Evolutionary conservation across 2,797 vertebrate genomes (phyloP).

Genomic region (Natrix natrix): DNA sequence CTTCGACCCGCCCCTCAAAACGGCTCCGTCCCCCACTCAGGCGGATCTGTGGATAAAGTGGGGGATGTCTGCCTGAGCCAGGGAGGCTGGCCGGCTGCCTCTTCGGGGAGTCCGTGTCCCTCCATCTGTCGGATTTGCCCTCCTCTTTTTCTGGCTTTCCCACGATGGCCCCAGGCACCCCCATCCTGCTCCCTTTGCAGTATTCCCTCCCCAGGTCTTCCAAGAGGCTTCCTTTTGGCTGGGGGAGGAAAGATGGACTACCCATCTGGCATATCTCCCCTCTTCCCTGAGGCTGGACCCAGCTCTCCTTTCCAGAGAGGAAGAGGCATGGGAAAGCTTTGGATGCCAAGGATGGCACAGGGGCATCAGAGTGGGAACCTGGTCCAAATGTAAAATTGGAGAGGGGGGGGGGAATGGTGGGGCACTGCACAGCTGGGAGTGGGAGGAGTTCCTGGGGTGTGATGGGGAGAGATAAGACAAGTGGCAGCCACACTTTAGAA

Average conservation of each 20-base stretch:
- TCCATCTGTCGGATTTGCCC: neutral
- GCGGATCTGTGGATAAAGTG: slow-evolving; percentile 81
- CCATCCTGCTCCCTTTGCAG: neutral
- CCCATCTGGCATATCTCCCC: neutral
- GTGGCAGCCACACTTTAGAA: neutral
- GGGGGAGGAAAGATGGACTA: neutral
- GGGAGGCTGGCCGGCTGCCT: neutral
- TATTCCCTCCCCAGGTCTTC: neutral
- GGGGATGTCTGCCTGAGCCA: neutral
- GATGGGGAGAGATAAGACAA: neutral
- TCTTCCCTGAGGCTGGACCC: neutral
- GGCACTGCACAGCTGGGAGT: neutral
- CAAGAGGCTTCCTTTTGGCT: neutral
- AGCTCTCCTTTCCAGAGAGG: neutral
- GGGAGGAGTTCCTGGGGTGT: neutral
- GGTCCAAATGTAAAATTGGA: neutral
- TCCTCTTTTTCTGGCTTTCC: neutral
- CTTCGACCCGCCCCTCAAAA: slow-evolving; percentile 90
- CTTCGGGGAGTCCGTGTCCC: rapidly evolving
- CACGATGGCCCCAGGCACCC: neutral
- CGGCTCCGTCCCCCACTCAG: slow-evolving; percentile 87
- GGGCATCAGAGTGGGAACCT: neutral
- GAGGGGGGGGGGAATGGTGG: too few relatives aligned
- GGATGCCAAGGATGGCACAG: neutral
- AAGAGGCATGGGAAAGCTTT: neutral